Evolutionary conservation across 2,113 vertebrate genomes (phyloP), one percentile per base, ranked within the genome.

Genomic region (Nyctereutes procyonoides): DNA sequence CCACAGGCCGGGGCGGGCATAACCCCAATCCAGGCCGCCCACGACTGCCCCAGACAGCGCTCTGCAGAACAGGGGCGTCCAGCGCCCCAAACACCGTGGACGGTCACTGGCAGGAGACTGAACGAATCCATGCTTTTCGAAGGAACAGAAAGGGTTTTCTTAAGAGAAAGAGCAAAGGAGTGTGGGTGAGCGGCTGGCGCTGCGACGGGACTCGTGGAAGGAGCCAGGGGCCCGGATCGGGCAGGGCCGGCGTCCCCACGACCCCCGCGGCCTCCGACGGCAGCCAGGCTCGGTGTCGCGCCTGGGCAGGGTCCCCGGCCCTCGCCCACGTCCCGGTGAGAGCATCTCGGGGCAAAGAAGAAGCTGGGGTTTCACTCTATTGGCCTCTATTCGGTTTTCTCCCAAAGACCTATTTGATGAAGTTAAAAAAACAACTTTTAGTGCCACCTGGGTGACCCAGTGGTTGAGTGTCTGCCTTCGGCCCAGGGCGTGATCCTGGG

Each of bases 31-130:
- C 11, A 2, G 32, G 92, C n/a, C 55, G 26, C 90, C 43, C 48
- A 62, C 62, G 71, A 26, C 30, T 0, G 17, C 69, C 73, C 28
- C 1, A 24, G 60, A 24, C 1, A 20, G 2, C 28, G 11, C 22
- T 58, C 14, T 2, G 0, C 53, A 3, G 53, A 22, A 32, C 17
- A 1, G 2, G 7, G 35, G 1, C 0, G 48, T 10, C 69, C n/a
- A 55, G 12, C 2, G 15, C 22, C 89, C 69, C 5, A 1, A 53
- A 77, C 14, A 43, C 53, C 26, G 5, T 30, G 19, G 51, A 43
- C 53, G 48, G 69, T 15, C 12, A n/a, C 2, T 15, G 38, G 53
- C 26, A 22, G 30, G 55, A 60, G 13, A 30, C 26, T 35, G 16
- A 53, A 71, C 7, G 38, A 60, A 3, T 17, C 16, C 53, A 3